phyloP scores from a whole-genome alignment of 2,113 vertebrate species.

The Emydura subglobosa region DNA sequence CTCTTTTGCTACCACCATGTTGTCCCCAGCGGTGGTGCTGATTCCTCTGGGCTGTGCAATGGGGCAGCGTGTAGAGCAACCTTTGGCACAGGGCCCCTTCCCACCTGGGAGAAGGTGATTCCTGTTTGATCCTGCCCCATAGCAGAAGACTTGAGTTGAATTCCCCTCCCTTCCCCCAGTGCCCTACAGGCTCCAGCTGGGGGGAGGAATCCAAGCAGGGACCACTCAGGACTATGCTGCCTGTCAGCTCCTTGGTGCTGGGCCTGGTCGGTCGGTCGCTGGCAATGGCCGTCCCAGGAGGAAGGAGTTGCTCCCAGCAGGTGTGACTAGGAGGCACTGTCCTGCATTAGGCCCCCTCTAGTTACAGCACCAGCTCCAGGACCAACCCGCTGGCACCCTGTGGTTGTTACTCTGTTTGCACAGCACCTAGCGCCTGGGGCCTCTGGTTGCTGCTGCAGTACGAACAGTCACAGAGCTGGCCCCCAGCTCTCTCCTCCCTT shows the following conservation, averaged over 20 bases:
- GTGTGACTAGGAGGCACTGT: too few species aligned
- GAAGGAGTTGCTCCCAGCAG: not conserved
- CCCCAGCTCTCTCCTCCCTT: too few species aligned
- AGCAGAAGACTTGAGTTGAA: not conserved
- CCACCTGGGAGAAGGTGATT: not conserved
- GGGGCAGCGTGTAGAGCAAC: not conserved
- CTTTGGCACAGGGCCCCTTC: not conserved
- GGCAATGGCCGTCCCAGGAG: not conserved
- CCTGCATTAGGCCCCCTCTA: not conserved
- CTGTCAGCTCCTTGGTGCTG: not conserved
- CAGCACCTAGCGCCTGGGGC: not conserved
- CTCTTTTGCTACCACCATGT: accelerated
- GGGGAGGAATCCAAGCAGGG: not conserved
- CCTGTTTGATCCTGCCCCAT: not conserved
- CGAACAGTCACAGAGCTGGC: not conserved
- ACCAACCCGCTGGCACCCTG: not conserved
- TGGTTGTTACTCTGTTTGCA: not conserved
- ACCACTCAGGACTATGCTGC: not conserved
- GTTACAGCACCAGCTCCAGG: not conserved
- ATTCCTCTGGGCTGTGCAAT: not conserved
- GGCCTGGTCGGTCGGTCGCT: not conserved
- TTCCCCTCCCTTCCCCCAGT: too few species aligned
- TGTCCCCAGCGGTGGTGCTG: accelerated
- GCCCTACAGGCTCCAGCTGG: not conserved
- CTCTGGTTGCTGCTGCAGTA: not conserved